These are phyloP conservation scores for Platygyra sinensis DNA, from an alignment of 64 coral and sea anemone species.

Conservation along the genomic window DNA sequence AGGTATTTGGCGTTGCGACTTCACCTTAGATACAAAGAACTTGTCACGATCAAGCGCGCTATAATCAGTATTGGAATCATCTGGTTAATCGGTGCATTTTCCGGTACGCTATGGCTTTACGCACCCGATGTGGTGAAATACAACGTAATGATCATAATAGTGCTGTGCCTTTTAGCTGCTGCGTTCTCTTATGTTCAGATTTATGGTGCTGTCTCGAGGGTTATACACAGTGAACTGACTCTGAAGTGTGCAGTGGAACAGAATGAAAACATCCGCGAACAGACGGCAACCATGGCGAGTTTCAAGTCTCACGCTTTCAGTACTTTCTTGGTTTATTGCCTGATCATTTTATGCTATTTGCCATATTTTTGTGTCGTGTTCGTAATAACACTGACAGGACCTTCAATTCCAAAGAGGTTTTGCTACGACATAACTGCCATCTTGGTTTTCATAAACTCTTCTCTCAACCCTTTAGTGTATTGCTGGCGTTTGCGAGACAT, in stretches of 20 bases:
- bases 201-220: not conserved
- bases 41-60: conserved; percentile 5
- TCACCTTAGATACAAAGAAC: conserved; percentile 33
- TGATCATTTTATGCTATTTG: conserved; percentile 9
- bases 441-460: conserved; percentile 31
- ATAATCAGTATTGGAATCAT: not conserved
- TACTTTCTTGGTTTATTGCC: conserved; percentile 38
- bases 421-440: not conserved
- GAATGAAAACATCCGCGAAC: not conserved
- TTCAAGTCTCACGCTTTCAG: conserved; percentile 25
- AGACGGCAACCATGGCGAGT: not conserved
- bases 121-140: not conserved
- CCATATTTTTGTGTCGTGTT: conserved; percentile 33
- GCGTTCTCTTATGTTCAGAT: conserved; percentile 2
- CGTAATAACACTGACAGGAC: not conserved
- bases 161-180: not conserved
- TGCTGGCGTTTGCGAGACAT: conserved; percentile 21
- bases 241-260: conserved; percentile 10
- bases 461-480: conserved; percentile 27
- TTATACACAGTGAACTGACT: not conserved
- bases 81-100: not conserved
- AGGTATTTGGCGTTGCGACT: conserved; percentile 25
- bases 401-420: conserved; percentile 4
- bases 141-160: not conserved
- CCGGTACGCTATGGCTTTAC: conserved; percentile 20